Evolutionary conservation across 2,888 invertebrate species (phyloP).

Genomic region (Lomographa bimaculata): DNA sequence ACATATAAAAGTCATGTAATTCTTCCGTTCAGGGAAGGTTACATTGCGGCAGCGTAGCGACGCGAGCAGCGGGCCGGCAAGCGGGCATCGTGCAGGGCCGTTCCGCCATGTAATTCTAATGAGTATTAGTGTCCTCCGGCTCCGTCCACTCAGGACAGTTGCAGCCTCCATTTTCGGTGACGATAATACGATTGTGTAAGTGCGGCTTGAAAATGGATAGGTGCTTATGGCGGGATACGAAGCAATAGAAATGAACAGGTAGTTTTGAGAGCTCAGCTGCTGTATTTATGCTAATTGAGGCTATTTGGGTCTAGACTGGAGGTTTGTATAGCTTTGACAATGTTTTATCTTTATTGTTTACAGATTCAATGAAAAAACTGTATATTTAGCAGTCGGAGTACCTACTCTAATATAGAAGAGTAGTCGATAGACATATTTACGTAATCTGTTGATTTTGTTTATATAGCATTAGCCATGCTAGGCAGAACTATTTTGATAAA

Average conservation of each 20-base stretch:
- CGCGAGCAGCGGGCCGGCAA: constrained; percentile 15
- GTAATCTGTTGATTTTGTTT: no score
- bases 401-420: no score
- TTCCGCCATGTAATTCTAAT: constrained; percentile 82
- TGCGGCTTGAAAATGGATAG: constrained; percentile 36
- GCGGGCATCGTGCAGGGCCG: constrained; percentile 39
- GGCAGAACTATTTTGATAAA: no score
- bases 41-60: constrained; percentile 18
- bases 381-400: no score
- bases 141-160: constrained; percentile 46
- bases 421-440: no score
- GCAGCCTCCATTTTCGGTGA: constrained; percentile 49
- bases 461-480: no score
- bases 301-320: constrained; percentile 5
- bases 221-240: constrained; percentile 34
- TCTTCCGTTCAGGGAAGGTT: no score
- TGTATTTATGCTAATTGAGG: constrained; percentile 28
- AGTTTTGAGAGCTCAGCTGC: constrained; percentile 28
- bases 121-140: constrained; percentile 77
- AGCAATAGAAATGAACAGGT: constrained; percentile 31
- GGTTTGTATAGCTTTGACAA: not conserved
- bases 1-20: no score
- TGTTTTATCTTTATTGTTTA: no score
- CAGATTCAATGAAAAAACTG: no score
- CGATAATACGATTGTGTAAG: constrained; percentile 50